phyloP scores from a whole-genome alignment of 2,113 vertebrate genomes.

The Poeciliopsis retropinna region DNA sequence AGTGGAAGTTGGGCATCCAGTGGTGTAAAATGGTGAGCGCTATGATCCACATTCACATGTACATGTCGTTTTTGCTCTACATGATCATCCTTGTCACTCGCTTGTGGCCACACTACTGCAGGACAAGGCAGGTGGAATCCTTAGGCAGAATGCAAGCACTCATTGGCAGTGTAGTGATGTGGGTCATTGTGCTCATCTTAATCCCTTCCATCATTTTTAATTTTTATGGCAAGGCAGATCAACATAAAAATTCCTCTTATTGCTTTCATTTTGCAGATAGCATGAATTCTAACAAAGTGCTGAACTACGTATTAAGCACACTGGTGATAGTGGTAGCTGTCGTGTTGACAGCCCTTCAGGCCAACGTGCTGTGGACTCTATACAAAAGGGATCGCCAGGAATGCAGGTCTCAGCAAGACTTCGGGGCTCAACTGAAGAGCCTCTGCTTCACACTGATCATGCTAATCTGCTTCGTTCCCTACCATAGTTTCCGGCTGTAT shows the following conservation, averaged over 20 bases:
- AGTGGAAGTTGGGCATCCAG: conserved; percentile 64
- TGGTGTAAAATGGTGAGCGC: conserved; percentile 86
- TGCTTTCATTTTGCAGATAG: conserved; percentile 85
- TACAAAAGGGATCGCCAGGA: conserved; percentile 62
- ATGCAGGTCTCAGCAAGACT: conserved; percentile 84
- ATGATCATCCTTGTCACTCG: conserved; percentile 84
- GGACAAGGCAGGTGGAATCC: conserved; percentile 77
- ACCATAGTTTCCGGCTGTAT: conserved; percentile 85
- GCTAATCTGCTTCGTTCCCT: conserved; percentile 86
- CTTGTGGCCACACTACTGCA: conserved; percentile 83
- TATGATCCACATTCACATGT: conserved; percentile 93
- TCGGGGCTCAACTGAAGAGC: conserved; percentile 89
- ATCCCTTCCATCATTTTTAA: conserved; percentile 60
- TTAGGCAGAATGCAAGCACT: conserved; percentile 82
- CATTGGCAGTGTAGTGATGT: conserved; percentile 75
- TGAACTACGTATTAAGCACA: conserved; percentile 82
- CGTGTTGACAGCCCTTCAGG: conserved; percentile 78
- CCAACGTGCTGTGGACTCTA: conserved; percentile 75
- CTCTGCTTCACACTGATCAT: conserved; percentile 87
- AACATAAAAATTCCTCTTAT: fast-evolving
- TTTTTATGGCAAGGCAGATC: conserved; percentile 73
- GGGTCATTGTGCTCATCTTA: conserved; percentile 77
- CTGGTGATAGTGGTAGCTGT: conserved; percentile 62
- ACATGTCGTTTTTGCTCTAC: conserved; percentile 90
- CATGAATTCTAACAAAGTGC: conserved; percentile 2